These are phyloP conservation scores for Drosophila dunni DNA, from an alignment of 1,140 invertebrate genomes.

Conservation along the genomic window DNA sequence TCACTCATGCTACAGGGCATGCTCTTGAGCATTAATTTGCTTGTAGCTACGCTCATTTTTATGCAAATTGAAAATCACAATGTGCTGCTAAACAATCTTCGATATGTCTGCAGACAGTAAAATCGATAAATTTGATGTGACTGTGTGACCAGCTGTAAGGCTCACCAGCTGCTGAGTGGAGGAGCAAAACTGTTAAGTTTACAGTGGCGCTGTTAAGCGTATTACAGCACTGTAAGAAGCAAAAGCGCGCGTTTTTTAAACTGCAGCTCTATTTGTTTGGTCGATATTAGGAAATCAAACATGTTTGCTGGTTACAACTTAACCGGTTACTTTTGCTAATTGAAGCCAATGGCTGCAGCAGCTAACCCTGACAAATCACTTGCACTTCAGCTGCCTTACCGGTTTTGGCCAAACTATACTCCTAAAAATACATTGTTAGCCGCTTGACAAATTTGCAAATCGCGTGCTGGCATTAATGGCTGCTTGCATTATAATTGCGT, in stretches of 20 bases:
- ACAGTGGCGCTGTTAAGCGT: neutral
- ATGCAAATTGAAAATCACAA: conserved; percentile 32
- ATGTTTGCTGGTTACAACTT: neutral
- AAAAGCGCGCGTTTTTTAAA: conserved; percentile 27
- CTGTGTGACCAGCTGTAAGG: conserved; percentile 12
- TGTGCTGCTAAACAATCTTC: conserved; percentile 6
- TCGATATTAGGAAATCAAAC: conserved; percentile 49
- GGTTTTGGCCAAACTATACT: conserved; percentile 22
- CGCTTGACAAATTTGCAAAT: conserved; percentile 9
- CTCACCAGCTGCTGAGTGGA: neutral
- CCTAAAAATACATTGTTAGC: neutral
- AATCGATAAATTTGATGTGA: neutral
- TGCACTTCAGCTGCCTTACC: conserved; percentile 27
- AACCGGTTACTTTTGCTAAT: conserved; percentile 51
- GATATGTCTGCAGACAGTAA: neutral
- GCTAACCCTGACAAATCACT: conserved; percentile 13
- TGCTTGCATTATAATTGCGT: conserved; percentile 19
- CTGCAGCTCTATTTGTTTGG: conserved; percentile 44
- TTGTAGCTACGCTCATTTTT: conserved; percentile 49
- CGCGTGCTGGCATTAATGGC: conserved; percentile 29
- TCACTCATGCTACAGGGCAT: conserved; percentile 73
- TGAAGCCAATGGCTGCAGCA: conserved; percentile 19
- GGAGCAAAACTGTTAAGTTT: conserved; percentile 10
- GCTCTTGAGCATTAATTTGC: conserved; percentile 70
- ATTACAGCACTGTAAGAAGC: neutral